These are phyloP conservation scores for Tiliacea citrago DNA, from an alignment of 2,888 invertebrate species.

Conservation along the genomic window DNA sequence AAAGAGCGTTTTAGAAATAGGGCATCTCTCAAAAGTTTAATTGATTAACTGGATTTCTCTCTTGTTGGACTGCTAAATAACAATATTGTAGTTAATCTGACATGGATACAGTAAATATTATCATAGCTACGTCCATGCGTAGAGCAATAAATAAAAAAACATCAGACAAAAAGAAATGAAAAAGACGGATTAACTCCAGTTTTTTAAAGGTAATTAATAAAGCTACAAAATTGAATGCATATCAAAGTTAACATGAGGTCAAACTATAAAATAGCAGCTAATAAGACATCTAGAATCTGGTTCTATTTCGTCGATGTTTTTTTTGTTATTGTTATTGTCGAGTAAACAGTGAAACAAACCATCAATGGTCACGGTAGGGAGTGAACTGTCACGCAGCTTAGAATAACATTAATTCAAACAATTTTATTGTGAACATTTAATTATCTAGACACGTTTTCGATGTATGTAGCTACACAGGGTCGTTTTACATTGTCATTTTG, in stretches of 20 bases:
- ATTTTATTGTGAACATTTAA: slow-evolving; percentile 8
- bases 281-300: too few relatives aligned
- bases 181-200: neutral
- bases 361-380: neutral
- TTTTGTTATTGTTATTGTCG: slow-evolving; percentile 3
- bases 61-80: neutral
- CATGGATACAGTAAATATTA: neutral
- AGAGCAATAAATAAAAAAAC: slow-evolving; percentile 1
- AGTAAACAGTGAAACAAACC: neutral
- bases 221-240: too few relatives aligned
- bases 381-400: slow-evolving; percentile 7
- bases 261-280: too few relatives aligned
- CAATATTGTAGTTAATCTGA: neutral
- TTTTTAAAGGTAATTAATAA: neutral
- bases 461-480: slow-evolving; percentile 45
- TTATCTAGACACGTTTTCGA: slow-evolving; percentile 18
- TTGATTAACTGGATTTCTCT: neutral
- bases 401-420: slow-evolving; percentile 12
- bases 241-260: too few relatives aligned
- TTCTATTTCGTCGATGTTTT: slow-evolving; percentile 4
- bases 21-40: neutral
- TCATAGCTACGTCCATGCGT: neutral
- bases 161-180: slow-evolving; percentile 7
- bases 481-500: slow-evolving; percentile 48
- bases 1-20: neutral